Evolutionary conservation across 1,140 invertebrate species (phyloP), one percentile per base, ranked within the genome.

Genomic region (Drosophila kohkoa): DNA sequence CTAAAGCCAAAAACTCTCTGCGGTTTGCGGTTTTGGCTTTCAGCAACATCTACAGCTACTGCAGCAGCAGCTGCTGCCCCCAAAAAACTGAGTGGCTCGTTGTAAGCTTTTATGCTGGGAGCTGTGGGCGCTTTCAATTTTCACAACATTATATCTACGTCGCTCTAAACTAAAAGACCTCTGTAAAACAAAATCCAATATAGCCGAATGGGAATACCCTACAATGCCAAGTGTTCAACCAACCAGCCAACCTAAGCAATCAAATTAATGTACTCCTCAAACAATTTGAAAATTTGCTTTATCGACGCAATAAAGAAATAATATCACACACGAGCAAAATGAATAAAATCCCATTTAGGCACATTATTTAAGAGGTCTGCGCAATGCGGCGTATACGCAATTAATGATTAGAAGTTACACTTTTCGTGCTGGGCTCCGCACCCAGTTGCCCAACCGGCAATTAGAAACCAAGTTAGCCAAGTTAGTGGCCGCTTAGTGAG

Each of bases 1-100:
- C 75, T 81, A 63, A 63, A 65, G 63, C 71, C 60, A 63, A 87
- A 87, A 75, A 65, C 49, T 87, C 82, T 87, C 75, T 86, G 82
- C 81, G 65, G 71, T 48, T 82, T 75, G 79, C 45, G 72, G 79
- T 79, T 67, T 30, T 48, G 52, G 68, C 48, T 74, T 67, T 70
- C 48, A 43, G n/a, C n/a, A n/a, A n/a, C n/a, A n/a, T n/a, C n/a
- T n/a, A n/a, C n/a, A n/a, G 49, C 67, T 62, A 49, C 41, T 30
- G 41, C 62, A 45, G 20, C 20, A 25, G 11, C 58, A 32, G 52
- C 51, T 75, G 49, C 20, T 30, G 46, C 51, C 58, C 38, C 41
- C 52, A 52, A 54, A 54, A 52, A 54, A 54, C n/a, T 15, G 30
- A 32, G 38, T 57, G 30, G 6, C 41, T 75, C 58, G 16, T 38